phyloP scores from a whole-genome alignment of 2,888 invertebrate genomes.

The Plemyria rubiginata region DNA sequence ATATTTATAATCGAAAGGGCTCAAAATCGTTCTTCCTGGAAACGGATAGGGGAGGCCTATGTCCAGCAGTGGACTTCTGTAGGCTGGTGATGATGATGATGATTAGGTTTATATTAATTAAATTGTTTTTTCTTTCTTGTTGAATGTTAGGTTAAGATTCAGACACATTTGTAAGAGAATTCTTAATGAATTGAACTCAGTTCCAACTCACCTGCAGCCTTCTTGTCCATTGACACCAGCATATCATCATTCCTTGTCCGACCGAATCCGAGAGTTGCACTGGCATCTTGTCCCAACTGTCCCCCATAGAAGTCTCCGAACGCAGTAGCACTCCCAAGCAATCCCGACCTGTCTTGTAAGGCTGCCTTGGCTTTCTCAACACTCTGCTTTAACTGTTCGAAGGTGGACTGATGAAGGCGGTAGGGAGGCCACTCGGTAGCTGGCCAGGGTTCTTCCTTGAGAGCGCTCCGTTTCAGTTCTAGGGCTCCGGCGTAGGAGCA shows the following conservation, averaged over 20 bases:
- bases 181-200: too few relatives aligned
- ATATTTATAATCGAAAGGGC: too few relatives aligned
- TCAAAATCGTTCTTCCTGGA: too few relatives aligned
- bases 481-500: constrained; percentile 95
- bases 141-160: too few relatives aligned
- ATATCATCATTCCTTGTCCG: constrained; percentile 75
- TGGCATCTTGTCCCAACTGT: constrained; percentile 73
- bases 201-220: constrained; percentile 70
- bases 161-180: too few relatives aligned
- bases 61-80: too few relatives aligned
- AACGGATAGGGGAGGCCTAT: too few relatives aligned
- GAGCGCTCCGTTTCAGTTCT: constrained; percentile 89
- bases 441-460: constrained; percentile 85
- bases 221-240: constrained; percentile 77
- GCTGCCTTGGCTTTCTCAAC: constrained; percentile 96
- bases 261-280: constrained; percentile 69
- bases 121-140: too few relatives aligned
- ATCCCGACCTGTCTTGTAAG: constrained; percentile 88
- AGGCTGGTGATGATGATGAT: too few relatives aligned
- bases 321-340: constrained; percentile 89
- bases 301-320: constrained; percentile 88
- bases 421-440: constrained; percentile 90
- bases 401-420: constrained; percentile 93
- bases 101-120: too few relatives aligned
- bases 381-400: constrained; percentile 95